These are phyloP conservation scores for Bathynomus jamesi DNA, from an alignment of 1,140 invertebrate species.

Conservation along the genomic window DNA sequence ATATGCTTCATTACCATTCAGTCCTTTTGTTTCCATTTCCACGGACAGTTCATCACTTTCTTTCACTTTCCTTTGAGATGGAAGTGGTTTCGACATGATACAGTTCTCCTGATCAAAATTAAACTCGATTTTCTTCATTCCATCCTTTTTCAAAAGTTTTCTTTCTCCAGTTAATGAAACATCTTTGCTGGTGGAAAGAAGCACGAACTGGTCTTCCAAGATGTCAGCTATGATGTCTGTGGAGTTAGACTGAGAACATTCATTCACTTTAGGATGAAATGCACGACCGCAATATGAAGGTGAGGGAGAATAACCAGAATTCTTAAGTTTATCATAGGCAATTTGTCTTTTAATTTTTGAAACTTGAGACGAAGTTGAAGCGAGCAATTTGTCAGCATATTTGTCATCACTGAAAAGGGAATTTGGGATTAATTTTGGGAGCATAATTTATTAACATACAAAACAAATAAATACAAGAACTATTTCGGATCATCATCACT, in stretches of 20 bases:
- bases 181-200: not conserved
- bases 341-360: not conserved
- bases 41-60: too few species aligned
- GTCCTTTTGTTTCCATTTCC: too few species aligned
- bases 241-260: not conserved
- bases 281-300: not conserved
- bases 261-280: not conserved
- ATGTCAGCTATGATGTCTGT: not conserved
- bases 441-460: not conserved
- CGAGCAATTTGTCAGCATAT: not conserved
- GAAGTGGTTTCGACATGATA: not conserved
- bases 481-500: not conserved
- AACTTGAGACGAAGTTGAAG: not conserved
- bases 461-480: not conserved
- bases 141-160: not conserved
- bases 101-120: not conserved
- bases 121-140: not conserved
- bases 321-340: not conserved
- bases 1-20: too few species aligned
- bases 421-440: not conserved
- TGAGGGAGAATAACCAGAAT: not conserved
- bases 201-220: not conserved
- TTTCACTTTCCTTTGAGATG: not conserved
- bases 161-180: not conserved
- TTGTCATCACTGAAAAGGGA: not conserved